Evolutionary conservation across 92 coral and sea anemone species (phyloP).

Genomic region (Epizoanthus scotinus): DNA sequence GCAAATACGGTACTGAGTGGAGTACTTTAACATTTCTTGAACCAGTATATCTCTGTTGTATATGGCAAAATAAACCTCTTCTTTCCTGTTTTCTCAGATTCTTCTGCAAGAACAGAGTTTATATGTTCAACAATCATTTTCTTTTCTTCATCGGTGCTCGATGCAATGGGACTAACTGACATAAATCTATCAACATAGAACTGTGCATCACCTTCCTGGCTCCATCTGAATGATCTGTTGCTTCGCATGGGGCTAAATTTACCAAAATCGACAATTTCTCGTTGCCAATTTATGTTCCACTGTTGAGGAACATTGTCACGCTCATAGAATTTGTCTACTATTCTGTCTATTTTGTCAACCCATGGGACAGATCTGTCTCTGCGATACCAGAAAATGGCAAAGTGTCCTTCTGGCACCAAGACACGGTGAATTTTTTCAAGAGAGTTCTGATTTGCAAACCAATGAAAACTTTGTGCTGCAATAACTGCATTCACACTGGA

Average conservation of each 20-base stretch:
- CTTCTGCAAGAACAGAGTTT: slow-evolving; percentile 9
- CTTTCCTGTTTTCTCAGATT: slow-evolving; percentile 8
- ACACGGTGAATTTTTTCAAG: slow-evolving; percentile 30
- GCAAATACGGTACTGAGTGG: too few species aligned
- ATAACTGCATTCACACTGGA: slow-evolving; percentile 25
- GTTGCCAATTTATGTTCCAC: slow-evolving; percentile 30
- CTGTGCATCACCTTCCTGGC: slow-evolving; percentile 4
- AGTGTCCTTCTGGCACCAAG: slow-evolving; percentile 27
- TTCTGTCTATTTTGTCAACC: slow-evolving; percentile 17
- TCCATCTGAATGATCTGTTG: slow-evolving; percentile 20
- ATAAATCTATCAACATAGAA: slow-evolving; percentile 31
- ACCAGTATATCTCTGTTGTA: slow-evolving; percentile 35
- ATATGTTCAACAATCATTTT: slow-evolving; percentile 13
- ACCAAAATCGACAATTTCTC: slow-evolving; percentile 18
- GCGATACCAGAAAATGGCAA: slow-evolving; percentile 23
- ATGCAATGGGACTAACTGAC: slow-evolving; percentile 16
- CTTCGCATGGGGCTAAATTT: slow-evolving; percentile 26
- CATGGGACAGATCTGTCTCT: slow-evolving; percentile 27
- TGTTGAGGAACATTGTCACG: slow-evolving; percentile 29
- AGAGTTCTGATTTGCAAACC: slow-evolving; percentile 34
- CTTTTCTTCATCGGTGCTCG: slow-evolving; percentile 29
- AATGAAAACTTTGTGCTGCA: slow-evolving; percentile 38
- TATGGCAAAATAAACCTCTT: slow-evolving; percentile 11
- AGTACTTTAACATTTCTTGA: background rate
- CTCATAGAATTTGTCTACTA: slow-evolving; percentile 20